Base-by-base conservation (phyloP, 2,797 vertebrate species). In the Arctocebus calabarensis region DNA sequence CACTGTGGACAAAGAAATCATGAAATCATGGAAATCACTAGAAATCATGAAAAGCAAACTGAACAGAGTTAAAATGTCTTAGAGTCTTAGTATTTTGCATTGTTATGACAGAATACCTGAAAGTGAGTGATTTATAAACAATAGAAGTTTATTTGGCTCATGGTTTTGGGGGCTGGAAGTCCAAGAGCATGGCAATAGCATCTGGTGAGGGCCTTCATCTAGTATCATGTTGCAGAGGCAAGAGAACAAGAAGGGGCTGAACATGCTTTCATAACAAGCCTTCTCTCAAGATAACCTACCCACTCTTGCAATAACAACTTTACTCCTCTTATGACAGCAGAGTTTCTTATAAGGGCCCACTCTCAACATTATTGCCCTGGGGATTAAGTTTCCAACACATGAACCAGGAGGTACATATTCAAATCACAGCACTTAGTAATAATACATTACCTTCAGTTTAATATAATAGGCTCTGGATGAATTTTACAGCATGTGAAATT, bases 11-110 rank as follows among this genome's bases (percentile, higher is more conserved):
- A n/a, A n/a, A n/a, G n/a, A n/a, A n/a, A n/a, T n/a, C n/a, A n/a
- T n/a, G n/a, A n/a, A n/a, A n/a, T n/a, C n/a, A n/a, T n/a, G n/a
- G n/a, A n/a, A n/a, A n/a, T n/a, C n/a, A n/a, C 52, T 34, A 25
- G 22, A 96, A 94, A 81, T 91, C 16, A 86, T 5, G 22, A 52
- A 85, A 79, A 87, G 66, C 19, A 59, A 83, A 82, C 13, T 40
- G 19, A 93, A 61, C 12, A 25, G 68, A 78, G 61, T 71, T 45
- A 95, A 86, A 92, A 89, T 75, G 23, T 37, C 45, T 74, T n/a
- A 84, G 19, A 32, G 48, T 57, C 32, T 55, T 55, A 57, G 23
- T 61, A 9, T 37, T 61, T 27, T 59, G 34, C 34, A 8, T 29
- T 81, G 57, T 40, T 81, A 19, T 59, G 40, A 59, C 25, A 34